phyloP scores from a whole-genome alignment of 2,888 invertebrate species.

The Embidobia sp. region DNA sequence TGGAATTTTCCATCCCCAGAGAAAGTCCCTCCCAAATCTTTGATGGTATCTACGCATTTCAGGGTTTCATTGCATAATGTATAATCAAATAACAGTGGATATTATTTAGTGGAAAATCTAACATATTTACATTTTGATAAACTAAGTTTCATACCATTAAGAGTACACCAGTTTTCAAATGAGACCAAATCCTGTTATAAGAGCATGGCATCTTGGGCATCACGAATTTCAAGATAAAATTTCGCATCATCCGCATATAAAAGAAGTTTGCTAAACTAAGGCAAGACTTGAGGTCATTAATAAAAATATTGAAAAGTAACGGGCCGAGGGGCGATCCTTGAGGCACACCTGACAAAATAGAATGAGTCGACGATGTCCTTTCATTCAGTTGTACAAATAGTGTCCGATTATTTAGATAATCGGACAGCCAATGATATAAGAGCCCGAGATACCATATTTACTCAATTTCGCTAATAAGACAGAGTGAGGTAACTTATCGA shows the following conservation, averaged over 20 bases:
- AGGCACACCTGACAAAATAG: neutral
- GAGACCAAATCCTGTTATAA: neutral
- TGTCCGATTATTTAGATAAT: constrained; percentile 1
- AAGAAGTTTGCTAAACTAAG: neutral
- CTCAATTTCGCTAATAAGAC: neutral
- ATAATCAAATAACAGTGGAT: neutral
- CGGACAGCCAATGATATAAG: neutral
- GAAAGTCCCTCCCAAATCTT: neutral
- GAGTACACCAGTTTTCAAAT: neutral
- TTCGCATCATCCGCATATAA: constrained; percentile 3
- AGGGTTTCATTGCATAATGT: neutral
- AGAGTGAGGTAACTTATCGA: no score
- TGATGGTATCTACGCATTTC: neutral
- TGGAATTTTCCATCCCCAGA: constrained; percentile 4
- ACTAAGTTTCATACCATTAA: neutral
- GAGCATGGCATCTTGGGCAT: no score
- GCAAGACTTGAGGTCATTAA: constrained; percentile 1
- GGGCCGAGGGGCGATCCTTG: neutral
- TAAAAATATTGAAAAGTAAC: constrained; percentile 8
- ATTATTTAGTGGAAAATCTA: neutral
- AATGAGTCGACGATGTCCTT: neutral
- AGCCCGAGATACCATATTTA: constrained; percentile 2
- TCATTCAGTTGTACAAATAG: neutral
- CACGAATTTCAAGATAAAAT: neutral
- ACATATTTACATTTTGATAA: neutral